Evolutionary conservation across 2,888 invertebrate genomes (phyloP), one percentile per base, ranked within the genome.

Genomic region (Ypsolopha sequella): DNA sequence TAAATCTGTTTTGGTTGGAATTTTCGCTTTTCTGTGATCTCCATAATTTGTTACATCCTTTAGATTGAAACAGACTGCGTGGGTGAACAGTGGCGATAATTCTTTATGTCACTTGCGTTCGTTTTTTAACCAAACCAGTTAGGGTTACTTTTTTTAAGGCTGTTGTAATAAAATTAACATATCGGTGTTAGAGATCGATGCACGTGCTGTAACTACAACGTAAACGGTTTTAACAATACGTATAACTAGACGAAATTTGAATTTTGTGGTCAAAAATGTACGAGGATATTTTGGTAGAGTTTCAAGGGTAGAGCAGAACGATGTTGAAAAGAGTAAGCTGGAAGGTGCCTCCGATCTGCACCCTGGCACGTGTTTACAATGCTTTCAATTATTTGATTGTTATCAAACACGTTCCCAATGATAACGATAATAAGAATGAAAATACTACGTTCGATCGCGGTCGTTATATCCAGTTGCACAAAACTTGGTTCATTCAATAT

Each of bases 161-260:
- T 73, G 75, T 73, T 73, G 77, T 80, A 79, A 80, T 82, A 82
- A 84, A 84, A 84, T 81, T 80, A 75, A 73, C 79, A 81, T 84
- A 82, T 81, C 80, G 62, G 65, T 68, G 71, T 59, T 61, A 62
- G 72, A 70, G 74, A 81, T 80, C 80, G 60, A 65, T 67, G 68
- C 69, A 71, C 68, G 70, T 66, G 70, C 63, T 7, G 11, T 24
- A 60, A 56, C 62, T 56, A 33, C 11, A 35, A 9, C 24, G 24
- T 24, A 24, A 4, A 24, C 24, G 24, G 24, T 14, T 43, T 14
- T 24, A 43, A 35, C 46, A 35, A 35, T 46, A 36, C 36, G 7
- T 46, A 11, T 34, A 46, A 46, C 34, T 46, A 46, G 46, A 36
- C 34, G 33, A 46, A 7, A 6, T 24, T 24, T 24, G 24, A 24